Percentiles rank a stretch among this genome's conserved stretches.
Conservation (phyloP, 2,888 invertebrate genomes). For the Opisthograptis luteolata region DNA sequence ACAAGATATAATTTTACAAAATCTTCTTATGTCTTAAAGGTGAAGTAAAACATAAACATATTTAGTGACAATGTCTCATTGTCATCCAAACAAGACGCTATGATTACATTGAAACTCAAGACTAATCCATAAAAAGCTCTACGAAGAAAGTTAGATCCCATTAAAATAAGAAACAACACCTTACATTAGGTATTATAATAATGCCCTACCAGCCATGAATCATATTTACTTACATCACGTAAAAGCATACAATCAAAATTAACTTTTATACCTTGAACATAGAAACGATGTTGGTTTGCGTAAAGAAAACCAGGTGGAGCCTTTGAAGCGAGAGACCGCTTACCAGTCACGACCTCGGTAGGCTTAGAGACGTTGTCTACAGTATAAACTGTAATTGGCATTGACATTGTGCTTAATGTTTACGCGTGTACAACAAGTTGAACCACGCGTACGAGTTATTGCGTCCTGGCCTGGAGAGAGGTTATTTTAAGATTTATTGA, state of each 20-base stretch:
- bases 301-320: conserved; percentile 34
- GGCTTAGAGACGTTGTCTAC: conserved; percentile 49
- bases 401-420: conserved; percentile 59
- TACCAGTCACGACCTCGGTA: conserved; percentile 46
- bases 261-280: neutral
- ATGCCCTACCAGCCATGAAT: conserved; percentile 38
- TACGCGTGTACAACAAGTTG: conserved; percentile 34
- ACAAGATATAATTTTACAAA: too few relatives aligned
- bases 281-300: conserved; percentile 33
- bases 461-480: conserved; percentile 10
- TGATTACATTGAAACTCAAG: too few relatives aligned
- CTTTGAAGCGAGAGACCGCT: conserved; percentile 34
- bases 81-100: neutral
- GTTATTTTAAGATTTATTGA: conserved; percentile 29
- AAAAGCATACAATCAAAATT: conserved; percentile 12
- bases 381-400: conserved; percentile 53
- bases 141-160: conserved; percentile 13
- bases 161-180: conserved; percentile 11
- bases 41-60: too few relatives aligned
- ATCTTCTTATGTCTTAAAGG: too few relatives aligned
- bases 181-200: conserved; percentile 24
- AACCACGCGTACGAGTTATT: conserved; percentile 10
- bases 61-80: too few relatives aligned
- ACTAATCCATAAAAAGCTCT: neutral
- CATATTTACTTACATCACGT: conserved; percentile 23